phyloP scores from a whole-genome alignment of 2,113 vertebrate species.

The zebrafish (Danio rerio) region DNA sequence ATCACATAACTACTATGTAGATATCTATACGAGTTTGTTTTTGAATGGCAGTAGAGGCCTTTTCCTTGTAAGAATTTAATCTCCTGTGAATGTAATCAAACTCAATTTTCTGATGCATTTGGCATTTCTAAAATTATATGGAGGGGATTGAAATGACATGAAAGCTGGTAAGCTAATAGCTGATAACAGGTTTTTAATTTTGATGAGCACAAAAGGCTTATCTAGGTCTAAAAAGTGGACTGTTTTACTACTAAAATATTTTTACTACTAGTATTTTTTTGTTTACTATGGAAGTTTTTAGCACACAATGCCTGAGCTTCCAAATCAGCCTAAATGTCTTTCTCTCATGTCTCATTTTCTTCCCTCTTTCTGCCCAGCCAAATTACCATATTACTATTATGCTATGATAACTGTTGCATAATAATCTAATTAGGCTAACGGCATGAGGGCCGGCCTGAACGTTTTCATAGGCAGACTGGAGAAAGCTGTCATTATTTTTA shows the following conservation, averaged over 20 bases:
- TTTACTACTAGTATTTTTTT: not conserved
- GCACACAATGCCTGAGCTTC: not conserved
- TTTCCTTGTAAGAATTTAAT: too few species aligned
- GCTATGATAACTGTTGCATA: slow-evolving; percentile 13
- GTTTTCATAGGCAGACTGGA: not conserved
- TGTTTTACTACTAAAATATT: not conserved
- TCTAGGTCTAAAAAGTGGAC: not conserved
- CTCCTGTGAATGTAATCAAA: too few species aligned
- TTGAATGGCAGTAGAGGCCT: too few species aligned
- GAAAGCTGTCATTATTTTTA: slow-evolving; percentile 9
- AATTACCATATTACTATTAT: slow-evolving; percentile 12
- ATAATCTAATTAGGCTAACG: slow-evolving; percentile 18
- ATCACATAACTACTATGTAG: too few species aligned
- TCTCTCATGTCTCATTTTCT: not conserved
- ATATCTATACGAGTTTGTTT: too few species aligned
- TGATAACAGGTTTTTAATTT: not conserved
- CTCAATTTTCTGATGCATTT: not conserved
- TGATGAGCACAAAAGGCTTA: not conserved
- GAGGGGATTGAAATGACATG: not conserved
- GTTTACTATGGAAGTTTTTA: too few species aligned
- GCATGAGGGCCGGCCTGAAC: not conserved
- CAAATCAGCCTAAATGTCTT: not conserved
- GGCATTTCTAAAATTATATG: not conserved
- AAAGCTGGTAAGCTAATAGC: not conserved
- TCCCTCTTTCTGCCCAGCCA: not conserved